Percentiles rank a stretch among this genome's conserved stretches.
Conservation (phyloP, 2,797 vertebrate species). For the Channa striata region DNA sequence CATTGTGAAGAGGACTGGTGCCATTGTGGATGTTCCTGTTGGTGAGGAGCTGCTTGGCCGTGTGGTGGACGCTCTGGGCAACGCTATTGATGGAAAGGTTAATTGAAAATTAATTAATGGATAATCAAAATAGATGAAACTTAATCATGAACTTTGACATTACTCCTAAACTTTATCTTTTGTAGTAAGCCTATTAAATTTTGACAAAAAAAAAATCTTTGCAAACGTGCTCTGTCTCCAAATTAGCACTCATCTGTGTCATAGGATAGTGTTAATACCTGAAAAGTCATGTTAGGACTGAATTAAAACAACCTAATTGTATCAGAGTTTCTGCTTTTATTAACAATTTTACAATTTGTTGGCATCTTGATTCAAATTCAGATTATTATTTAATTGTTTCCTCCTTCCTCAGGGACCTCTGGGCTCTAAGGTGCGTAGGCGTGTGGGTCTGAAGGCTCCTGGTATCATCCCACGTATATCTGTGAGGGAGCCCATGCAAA, state of each 20-base stretch:
- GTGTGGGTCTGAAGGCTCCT: conserved; percentile 96
- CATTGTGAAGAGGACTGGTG: conserved; percentile 96
- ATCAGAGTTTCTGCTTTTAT: too few species aligned
- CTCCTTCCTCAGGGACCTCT: conserved; percentile 86
- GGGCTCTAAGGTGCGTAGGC: conserved; percentile 86
- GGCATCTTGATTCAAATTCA: too few species aligned
- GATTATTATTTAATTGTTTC: too few species aligned
- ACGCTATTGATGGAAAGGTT: conserved; percentile 97
- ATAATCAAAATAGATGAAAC: background rate
- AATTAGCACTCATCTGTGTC: background rate
- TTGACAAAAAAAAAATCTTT: background rate
- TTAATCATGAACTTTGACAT: background rate
- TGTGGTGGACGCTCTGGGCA: conserved; percentile 96
- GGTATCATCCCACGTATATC: conserved; percentile 98
- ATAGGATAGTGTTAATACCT: background rate
- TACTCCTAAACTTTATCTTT: too few species aligned
- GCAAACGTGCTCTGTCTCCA: background rate
- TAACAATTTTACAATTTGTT: too few species aligned
- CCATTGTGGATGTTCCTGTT: conserved; percentile 97
- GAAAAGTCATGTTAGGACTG: too few species aligned
- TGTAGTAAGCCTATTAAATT: too few species aligned
- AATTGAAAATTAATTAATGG: conserved; percentile 1
- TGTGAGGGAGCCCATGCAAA: conserved; percentile 98
- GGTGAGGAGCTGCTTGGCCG: conserved; percentile 93
- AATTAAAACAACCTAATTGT: too few species aligned